These are phyloP conservation scores for Drosophila ohnishii DNA, from an alignment of 1,140 invertebrate species.

Conservation along the genomic window DNA sequence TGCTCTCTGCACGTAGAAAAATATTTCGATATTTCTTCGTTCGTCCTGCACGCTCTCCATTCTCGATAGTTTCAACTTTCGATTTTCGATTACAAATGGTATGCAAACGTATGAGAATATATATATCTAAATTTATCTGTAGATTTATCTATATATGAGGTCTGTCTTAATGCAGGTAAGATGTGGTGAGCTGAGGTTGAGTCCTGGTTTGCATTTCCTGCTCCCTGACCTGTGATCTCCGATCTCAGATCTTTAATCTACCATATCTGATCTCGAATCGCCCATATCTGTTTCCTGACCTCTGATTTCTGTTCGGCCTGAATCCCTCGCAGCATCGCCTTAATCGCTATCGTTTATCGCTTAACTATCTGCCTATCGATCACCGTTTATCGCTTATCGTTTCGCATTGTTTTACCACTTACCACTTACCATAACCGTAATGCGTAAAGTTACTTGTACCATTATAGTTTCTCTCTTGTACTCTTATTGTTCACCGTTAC, in stretches of 20 bases:
- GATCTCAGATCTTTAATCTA: background rate
- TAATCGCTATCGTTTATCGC: slow-evolving; percentile 24
- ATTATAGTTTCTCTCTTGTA: slow-evolving; percentile 44
- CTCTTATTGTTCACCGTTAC: slow-evolving; percentile 40
- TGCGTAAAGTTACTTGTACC: slow-evolving; percentile 46
- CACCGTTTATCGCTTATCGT: slow-evolving; percentile 36
- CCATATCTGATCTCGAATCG: background rate
- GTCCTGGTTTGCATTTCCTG: slow-evolving; percentile 19
- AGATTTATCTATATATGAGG: slow-evolving; percentile 32
- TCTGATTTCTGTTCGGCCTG: slow-evolving; percentile 1
- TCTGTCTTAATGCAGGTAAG: slow-evolving; percentile 42
- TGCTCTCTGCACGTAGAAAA: slow-evolving; percentile 44
- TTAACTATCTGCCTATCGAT: slow-evolving; percentile 43
- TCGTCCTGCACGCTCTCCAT: background rate
- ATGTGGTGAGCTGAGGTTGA: slow-evolving; percentile 31
- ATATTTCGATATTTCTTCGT: slow-evolving; percentile 31
- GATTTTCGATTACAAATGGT: slow-evolving; percentile 27
- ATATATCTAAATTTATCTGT: slow-evolving; percentile 23
- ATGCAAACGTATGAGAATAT: slow-evolving; percentile 46
- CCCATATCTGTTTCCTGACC: slow-evolving; percentile 5
- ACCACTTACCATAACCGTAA: slow-evolving; percentile 21
- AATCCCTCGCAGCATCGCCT: slow-evolving; percentile 47
- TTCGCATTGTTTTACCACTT: slow-evolving; percentile 8
- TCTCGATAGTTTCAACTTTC: background rate
- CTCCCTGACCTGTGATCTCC: background rate